phyloP scores from a whole-genome alignment of 1,140 invertebrate species.

The Psilanteris sp. region DNA sequence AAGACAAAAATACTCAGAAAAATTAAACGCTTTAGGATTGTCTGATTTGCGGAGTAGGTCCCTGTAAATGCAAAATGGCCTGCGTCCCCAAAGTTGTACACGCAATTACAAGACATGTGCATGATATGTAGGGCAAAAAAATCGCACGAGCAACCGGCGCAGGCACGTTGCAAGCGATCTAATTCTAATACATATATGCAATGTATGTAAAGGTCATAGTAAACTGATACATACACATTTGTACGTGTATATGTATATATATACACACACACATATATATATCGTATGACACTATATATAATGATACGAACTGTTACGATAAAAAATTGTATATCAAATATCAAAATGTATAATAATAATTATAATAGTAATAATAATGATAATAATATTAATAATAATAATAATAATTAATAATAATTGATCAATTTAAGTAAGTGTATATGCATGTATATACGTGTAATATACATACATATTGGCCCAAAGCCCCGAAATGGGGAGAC shows the following conservation, averaged over 20 bases:
- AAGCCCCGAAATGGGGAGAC: slow-evolving; percentile 74
- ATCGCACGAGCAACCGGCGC: slow-evolving; percentile 13
- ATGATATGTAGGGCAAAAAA: slow-evolving; percentile 57
- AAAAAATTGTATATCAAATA: too few species aligned
- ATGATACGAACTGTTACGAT: too few species aligned
- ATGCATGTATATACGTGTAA: too few species aligned
- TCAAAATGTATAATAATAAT: too few species aligned
- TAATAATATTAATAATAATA: too few species aligned
- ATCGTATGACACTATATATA: too few species aligned
- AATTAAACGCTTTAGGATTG: slow-evolving; percentile 80
- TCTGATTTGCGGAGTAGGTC: slow-evolving; percentile 80
- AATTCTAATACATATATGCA: slow-evolving; percentile 58
- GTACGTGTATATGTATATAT: slow-evolving; percentile 65
- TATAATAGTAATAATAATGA: too few species aligned
- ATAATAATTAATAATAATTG: too few species aligned
- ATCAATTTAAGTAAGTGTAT: too few species aligned
- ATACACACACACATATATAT: too few species aligned
- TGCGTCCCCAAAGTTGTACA: slow-evolving; percentile 80
- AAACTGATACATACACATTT: slow-evolving; percentile 65
- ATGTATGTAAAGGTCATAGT: slow-evolving; percentile 58
- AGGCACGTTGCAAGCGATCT: slow-evolving; percentile 33
- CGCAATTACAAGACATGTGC: slow-evolving; percentile 70
- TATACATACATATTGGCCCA: slow-evolving; percentile 62
- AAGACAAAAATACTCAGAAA: slow-evolving; percentile 68
- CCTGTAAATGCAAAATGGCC: slow-evolving; percentile 81